phyloP scores from a whole-genome alignment of 2,113 vertebrate genomes.

The Cervus canadensis region DNA sequence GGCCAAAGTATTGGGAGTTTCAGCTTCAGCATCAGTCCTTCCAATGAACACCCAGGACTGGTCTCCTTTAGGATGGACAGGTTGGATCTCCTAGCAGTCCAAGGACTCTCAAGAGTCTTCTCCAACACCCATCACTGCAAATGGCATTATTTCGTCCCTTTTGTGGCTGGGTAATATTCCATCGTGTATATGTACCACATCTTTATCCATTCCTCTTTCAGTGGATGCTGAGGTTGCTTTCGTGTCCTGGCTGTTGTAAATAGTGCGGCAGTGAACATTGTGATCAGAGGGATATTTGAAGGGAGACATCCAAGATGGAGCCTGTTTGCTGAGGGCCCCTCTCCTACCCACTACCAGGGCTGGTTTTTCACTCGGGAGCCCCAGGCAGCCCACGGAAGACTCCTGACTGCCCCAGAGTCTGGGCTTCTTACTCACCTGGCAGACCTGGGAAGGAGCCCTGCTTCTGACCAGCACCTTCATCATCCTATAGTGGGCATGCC shows the following conservation, averaged over 20 bases:
- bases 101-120: too few species aligned
- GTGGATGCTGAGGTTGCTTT: background rate
- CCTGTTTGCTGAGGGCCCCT: background rate
- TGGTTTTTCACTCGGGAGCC: background rate
- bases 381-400: background rate
- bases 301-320: rapidly evolving
- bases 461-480: background rate
- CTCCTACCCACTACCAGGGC: background rate
- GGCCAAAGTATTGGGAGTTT: background rate
- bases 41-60: background rate
- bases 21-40: background rate
- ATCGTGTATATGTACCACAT: background rate
- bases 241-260: background rate
- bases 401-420: background rate
- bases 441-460: background rate
- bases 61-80: background rate
- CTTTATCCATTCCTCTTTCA: background rate
- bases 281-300: background rate
- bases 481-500: background rate
- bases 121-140: too few species aligned
- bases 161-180: background rate
- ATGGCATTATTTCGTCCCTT: background rate
- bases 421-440: background rate
- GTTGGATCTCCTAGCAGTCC: background rate
- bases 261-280: background rate